Percentiles rank a stretch among this genome's conserved stretches.
Conservation (phyloP, 1,140 invertebrate species). For the Magallana ariakensis region DNA sequence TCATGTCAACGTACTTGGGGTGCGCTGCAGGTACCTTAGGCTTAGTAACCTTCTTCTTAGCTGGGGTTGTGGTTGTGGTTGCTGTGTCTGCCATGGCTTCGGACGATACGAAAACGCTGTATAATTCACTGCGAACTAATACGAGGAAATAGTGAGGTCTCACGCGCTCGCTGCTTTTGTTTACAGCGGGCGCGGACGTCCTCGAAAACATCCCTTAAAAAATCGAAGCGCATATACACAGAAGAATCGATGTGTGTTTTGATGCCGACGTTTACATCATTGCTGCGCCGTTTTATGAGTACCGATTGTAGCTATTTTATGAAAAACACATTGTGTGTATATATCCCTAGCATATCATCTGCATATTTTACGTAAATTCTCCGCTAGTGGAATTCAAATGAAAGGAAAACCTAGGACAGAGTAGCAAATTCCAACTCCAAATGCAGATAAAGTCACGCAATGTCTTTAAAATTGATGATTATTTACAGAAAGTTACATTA, state of each 20-base stretch:
- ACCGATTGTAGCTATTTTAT: too few relatives aligned
- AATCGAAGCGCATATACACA: neutral
- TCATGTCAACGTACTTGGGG: slow-evolving; percentile 73
- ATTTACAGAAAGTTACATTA: too few relatives aligned
- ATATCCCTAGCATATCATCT: neutral
- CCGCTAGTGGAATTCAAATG: neutral
- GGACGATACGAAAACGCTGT: neutral
- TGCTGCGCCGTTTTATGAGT: too few relatives aligned
- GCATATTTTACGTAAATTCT: neutral
- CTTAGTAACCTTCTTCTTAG: slow-evolving; percentile 70
- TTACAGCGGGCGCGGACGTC: neutral
- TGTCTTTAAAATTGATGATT: too few relatives aligned
- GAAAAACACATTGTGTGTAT: neutral
- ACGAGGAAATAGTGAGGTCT: neutral
- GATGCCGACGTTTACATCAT: neutral
- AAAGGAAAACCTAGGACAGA: neutral
- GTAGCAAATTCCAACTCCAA: too few relatives aligned
- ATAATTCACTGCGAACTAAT: neutral
- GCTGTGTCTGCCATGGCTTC: slow-evolving; percentile 38
- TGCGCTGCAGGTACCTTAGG: slow-evolving; percentile 72
- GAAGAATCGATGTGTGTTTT: neutral
- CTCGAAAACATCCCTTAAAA: neutral
- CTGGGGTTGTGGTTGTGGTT: slow-evolving; percentile 54
- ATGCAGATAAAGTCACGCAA: too few relatives aligned
- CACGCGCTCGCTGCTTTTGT: neutral